A percentile compares a stretch with the other conserved stretches of the same genome.
These are phyloP conservation scores for Lagria hirta DNA, from an alignment of 2,888 invertebrate genomes.

Conservation along the genomic window DNA sequence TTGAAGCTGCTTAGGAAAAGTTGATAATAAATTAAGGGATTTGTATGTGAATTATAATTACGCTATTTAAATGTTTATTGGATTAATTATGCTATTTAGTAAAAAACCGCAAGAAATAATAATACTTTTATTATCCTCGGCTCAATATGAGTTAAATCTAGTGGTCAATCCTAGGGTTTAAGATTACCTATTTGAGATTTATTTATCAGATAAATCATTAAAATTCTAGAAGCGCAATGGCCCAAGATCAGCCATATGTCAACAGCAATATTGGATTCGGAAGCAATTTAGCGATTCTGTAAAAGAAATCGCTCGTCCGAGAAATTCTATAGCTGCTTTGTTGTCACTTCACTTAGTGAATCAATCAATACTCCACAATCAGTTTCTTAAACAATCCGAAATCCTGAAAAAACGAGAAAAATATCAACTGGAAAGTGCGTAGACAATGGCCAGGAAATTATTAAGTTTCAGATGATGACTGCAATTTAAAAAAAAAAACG, in stretches of 20 bases:
- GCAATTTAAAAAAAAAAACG: constrained; percentile 8
- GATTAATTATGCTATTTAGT: too few relatives aligned
- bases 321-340: constrained; percentile 41
- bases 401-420: constrained; percentile 34
- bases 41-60: too few relatives aligned
- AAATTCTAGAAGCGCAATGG: constrained; percentile 34
- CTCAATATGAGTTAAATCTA: too few relatives aligned
- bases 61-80: too few relatives aligned
- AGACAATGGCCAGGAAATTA: constrained; percentile 23
- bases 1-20: too few relatives aligned
- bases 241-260: constrained; percentile 39
- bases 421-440: too few relatives aligned
- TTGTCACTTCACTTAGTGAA: constrained; percentile 42
- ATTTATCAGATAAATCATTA: constrained; percentile 28
- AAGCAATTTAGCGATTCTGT: constrained; percentile 40
- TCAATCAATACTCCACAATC: constrained; percentile 36
- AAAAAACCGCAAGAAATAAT: too few relatives aligned
- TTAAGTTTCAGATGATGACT: constrained; percentile 14
- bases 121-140: too few relatives aligned
- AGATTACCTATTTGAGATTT: too few relatives aligned
- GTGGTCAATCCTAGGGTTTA: too few relatives aligned
- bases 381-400: constrained; percentile 34
- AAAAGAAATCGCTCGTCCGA: constrained; percentile 40
- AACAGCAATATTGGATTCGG: constrained; percentile 43
- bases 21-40: too few relatives aligned